Percentiles rank a stretch among this genome's conserved stretches.
Conservation (phyloP, 2,113 vertebrate species). For the Gyps fulvus region DNA sequence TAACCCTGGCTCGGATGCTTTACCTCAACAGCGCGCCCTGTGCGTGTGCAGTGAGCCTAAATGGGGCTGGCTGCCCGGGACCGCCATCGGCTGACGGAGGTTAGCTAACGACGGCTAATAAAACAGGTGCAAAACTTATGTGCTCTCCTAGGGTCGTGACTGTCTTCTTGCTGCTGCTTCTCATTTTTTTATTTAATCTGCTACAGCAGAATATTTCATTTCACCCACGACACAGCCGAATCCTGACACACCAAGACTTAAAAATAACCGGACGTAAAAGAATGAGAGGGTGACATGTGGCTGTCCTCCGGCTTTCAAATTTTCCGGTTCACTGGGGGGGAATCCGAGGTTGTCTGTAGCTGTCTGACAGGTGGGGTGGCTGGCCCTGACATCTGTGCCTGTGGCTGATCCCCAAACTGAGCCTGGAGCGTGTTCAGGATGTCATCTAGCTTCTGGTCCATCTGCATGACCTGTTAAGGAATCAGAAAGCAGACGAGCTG, state of each 20-base stretch:
- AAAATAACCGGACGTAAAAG: not conserved
- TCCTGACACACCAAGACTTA: not conserved
- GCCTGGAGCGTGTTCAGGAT: constrained; percentile 43
- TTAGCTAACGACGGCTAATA: not conserved
- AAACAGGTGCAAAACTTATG: constrained; percentile 20
- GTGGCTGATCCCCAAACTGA: constrained; percentile 6
- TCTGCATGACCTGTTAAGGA: constrained; percentile 57
- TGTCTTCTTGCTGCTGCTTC: not conserved
- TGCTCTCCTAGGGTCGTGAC: not conserved
- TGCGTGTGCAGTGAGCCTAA: not conserved
- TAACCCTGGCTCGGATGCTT: not conserved
- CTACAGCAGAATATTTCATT: not conserved
- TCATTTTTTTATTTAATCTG: not conserved
- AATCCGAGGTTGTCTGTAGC: not conserved
- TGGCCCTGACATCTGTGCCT: not conserved
- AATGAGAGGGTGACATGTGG: not conserved
- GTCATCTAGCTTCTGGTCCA: constrained; percentile 69
- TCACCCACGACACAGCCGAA: not conserved
- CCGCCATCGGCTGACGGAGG: not conserved
- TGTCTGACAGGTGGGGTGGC: not conserved
- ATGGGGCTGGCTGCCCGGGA: not conserved
- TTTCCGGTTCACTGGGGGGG: not conserved
- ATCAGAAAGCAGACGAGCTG: not conserved
- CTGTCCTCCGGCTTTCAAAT: not conserved
- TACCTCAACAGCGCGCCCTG: not conserved